A percentile compares a stretch with the other conserved stretches of the same genome.
These are phyloP conservation scores for Mellilla xanthometata DNA, from an alignment of 2,888 invertebrate species.

Conservation along the genomic window DNA sequence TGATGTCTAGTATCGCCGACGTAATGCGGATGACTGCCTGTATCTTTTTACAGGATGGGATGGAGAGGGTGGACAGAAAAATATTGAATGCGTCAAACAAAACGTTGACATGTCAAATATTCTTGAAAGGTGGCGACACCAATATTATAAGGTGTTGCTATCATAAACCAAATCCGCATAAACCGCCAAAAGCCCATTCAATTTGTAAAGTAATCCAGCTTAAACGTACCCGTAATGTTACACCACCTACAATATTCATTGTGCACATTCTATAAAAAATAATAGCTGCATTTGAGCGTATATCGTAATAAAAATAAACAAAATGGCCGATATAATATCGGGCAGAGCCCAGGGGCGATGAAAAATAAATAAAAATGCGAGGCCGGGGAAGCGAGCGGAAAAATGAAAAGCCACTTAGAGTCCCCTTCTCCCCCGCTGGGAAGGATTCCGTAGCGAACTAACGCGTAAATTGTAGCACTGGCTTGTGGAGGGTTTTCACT, in stretches of 20 bases:
- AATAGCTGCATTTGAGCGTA: slow-evolving; percentile 63
- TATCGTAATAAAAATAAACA: slow-evolving; percentile 73
- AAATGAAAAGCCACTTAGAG: slow-evolving; percentile 72
- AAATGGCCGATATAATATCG: slow-evolving; percentile 72
- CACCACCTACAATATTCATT: slow-evolving; percentile 42
- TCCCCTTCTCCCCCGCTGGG: slow-evolving; percentile 63
- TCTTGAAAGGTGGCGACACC: too few species aligned
- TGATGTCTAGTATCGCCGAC: too few species aligned
- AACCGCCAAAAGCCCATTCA: slow-evolving; percentile 29
- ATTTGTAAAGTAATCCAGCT: slow-evolving; percentile 33
- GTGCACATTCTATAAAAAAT: slow-evolving; percentile 62
- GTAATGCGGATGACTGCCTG: too few species aligned
- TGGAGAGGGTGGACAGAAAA: too few species aligned
- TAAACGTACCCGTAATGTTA: slow-evolving; percentile 25
- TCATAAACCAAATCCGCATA: slow-evolving; percentile 20
- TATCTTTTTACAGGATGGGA: too few species aligned
- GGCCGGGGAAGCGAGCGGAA: slow-evolving; percentile 50
- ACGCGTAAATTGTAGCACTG: slow-evolving; percentile 15
- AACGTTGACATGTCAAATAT: too few species aligned
- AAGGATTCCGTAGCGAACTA: slow-evolving; percentile 48
- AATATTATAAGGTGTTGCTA: slow-evolving; percentile 4
- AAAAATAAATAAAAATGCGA: slow-evolving; percentile 76
- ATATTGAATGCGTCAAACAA: too few species aligned
- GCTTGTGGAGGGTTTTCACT: too few species aligned
- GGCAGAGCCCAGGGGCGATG: slow-evolving; percentile 65